Percentiles rank a stretch among this genome's conserved stretches.
phyloP scores from a whole-genome alignment of 2,797 vertebrate genomes.

The Phalloptychus januarius region DNA sequence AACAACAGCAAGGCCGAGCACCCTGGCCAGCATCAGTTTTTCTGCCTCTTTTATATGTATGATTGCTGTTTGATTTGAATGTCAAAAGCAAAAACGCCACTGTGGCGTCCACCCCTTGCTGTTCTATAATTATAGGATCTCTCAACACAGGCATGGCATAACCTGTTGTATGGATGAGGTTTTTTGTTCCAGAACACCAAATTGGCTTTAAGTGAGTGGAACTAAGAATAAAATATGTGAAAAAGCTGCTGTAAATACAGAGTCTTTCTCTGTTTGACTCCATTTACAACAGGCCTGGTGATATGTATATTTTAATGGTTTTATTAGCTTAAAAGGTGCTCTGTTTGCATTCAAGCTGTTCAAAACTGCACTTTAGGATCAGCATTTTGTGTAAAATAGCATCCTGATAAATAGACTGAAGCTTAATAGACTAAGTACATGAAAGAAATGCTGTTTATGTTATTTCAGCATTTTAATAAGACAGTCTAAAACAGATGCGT shows the following conservation, averaged over 20 bases:
- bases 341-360: not conserved
- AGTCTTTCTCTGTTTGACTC: not conserved
- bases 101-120: constrained; percentile 23
- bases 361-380: not conserved
- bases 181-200: constrained; percentile 26
- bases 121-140: constrained; percentile 39
- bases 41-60: not conserved
- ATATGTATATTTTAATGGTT: not conserved
- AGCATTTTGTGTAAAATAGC: not conserved
- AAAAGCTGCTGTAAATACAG: constrained; percentile 1
- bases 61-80: constrained; percentile 11
- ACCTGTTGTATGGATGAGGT: constrained; percentile 5
- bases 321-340: not conserved
- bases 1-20: constrained; percentile 9
- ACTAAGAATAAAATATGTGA: constrained; percentile 9
- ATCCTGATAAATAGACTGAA: not conserved
- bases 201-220: constrained; percentile 22
- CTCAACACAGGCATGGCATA: constrained; percentile 15
- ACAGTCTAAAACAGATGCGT: constrained; percentile 13
- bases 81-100: not conserved
- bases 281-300: not conserved
- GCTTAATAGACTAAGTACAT: not conserved
- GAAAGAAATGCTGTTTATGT: constrained; percentile 7
- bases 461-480: constrained; percentile 5
- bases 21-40: not conserved